Evolutionary conservation across 92 coral and sea anemone genomes (phyloP), one percentile per base, ranked within the genome.

Genomic region (Porites lobata): DNA sequence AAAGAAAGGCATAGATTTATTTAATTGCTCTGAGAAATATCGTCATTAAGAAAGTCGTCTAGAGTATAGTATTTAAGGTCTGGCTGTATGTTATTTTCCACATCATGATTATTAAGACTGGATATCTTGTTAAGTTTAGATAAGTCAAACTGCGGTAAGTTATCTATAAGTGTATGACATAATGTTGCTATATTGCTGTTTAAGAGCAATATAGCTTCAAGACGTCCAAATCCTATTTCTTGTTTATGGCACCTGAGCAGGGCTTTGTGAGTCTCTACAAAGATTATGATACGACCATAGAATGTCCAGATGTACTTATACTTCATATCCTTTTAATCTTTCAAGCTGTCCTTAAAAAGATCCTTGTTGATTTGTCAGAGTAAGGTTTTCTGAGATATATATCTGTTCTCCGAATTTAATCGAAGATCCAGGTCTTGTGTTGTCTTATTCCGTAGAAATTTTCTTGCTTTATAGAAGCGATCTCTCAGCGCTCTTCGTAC

Each of bases 51-150:
- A 80, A 87, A 72, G 21, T 87, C 82, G 1, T 87, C 81, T 71
- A 50, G 43, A 12, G 82, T 73, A 68, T 86, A 86, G 74, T 87
- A 87, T 71, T 81, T 84, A 80, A 80, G 73, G 78, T 87, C 79
- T 8, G 77, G 32, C 57, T 80, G 81, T 56, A 80, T 18, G 73
- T 87, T 73, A 87, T 80, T 65, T 80, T 80, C 91, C 63, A 74
- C 72, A 81, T 80, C 91, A 72, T 72, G 70, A 15, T 61, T 75
- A 32, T 50, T 56, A 32, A 87, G 66, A 72, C 83, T 79, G 56
- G 86, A 69, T 17, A 86, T 69, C 58, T 79, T 71, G 20, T 65
- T 21, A 17, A 80, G 26, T 52, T 54, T 79, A 24, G 91, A 87
- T 72, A 72, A 72, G 20, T 87, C 86, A 71, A 87, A 80, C 18